Base-by-base conservation (phyloP, 2,113 vertebrate species). In the Sisor rabdophorus region DNA sequence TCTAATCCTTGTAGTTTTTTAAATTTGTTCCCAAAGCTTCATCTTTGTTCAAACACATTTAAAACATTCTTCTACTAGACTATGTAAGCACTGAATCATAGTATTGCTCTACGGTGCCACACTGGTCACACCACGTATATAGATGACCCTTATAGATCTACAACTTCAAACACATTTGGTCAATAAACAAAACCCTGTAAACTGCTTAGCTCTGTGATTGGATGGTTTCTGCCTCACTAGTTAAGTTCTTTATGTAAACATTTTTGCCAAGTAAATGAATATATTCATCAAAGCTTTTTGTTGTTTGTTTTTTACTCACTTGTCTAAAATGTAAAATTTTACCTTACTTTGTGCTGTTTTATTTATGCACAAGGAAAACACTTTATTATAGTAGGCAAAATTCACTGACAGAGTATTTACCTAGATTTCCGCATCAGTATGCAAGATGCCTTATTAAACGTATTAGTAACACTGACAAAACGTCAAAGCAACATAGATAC, bases 401-500 rank as follows among this genome's bases (percentile, higher is more conserved):
- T 12, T 69, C 24, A 19, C 13, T 28, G 65, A 26, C 26, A 10
- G 9, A 24, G 4, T 30, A 26, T 17, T 69, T 52, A 28, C 9
- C 11, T 13, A 50, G 17, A 48, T 68, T 44, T 12, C 7, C 24
- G 11, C 15, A 7, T 69, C 24, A 26, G 11, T 52, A 69, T 52
- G 15, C 47, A 52, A 48, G 15, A 12, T 52, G 40, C 15, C 48
- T 13, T 68, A 68, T 52, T 50, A 68, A 69, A 52, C 48, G n/a
- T 52, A 69, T 69, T 69, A 52, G 19, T 52, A 52, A 28, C 16
- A 30, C 47, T 69, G 47, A 52, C 65, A 52, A 52, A 20, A 69
- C 10, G 48, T n/a, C 65, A 20, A 30, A 69, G 47, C 65, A 19
- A 12, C 47, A 69, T 10, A 4, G 11, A 19, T 30, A 28, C 47